Evolutionary conservation across 92 coral and sea anemone genomes (phyloP).

Genomic region (Muricea muricata): DNA sequence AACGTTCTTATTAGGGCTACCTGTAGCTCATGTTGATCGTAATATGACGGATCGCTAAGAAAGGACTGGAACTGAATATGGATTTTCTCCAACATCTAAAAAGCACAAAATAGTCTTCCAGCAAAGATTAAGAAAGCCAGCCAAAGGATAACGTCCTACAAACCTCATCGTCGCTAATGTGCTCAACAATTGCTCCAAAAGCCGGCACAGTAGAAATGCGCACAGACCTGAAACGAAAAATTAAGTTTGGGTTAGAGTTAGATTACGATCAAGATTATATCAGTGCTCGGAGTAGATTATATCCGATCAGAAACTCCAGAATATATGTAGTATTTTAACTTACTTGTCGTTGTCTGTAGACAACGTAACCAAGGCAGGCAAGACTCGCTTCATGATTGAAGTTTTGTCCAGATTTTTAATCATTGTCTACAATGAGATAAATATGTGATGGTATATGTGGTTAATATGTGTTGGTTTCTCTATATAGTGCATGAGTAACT

Average conservation of each 20-base stretch:
- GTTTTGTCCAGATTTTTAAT: conserved; percentile 85
- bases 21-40: conserved; percentile 93
- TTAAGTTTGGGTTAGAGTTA: too few relatives aligned
- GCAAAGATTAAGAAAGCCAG: too few relatives aligned
- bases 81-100: conserved; percentile 91
- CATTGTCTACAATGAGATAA: conserved; percentile 68
- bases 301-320: neutral
- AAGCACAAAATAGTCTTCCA: neutral
- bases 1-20: conserved; percentile 91
- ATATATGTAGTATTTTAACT: conserved; percentile 47
- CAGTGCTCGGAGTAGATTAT: too few relatives aligned
- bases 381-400: conserved; percentile 82
- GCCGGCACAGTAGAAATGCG: conserved; percentile 97
- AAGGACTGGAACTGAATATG: conserved; percentile 98
- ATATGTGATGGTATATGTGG: too few relatives aligned
- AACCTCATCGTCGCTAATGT: conserved; percentile 90
- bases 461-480: too few relatives aligned
- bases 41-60: conserved; percentile 94
- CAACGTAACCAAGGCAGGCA: conserved; percentile 92
- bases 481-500: too few relatives aligned
- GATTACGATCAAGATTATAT: too few relatives aligned
- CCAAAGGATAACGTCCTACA: conserved; percentile 19
- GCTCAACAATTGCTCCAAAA: conserved; percentile 94
- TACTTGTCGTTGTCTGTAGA: conserved; percentile 97
- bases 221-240: conserved; percentile 75